Base-by-base conservation (phyloP, 2,888 invertebrate species). In the Melipona bicolor region DNA sequence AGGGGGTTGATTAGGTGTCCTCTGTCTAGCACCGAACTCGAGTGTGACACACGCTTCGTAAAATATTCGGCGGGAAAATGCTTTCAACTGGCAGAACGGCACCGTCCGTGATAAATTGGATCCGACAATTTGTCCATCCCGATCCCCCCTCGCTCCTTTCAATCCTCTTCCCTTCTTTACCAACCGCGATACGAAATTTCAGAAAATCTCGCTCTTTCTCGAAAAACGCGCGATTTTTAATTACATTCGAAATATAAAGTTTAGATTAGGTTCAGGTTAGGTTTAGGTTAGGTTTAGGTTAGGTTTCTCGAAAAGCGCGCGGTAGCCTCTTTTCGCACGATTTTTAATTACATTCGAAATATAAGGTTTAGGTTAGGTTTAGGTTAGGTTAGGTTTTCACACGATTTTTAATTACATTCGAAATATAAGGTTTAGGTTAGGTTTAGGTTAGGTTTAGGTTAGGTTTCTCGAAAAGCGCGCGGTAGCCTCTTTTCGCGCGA, bases 1-100 rank as follows among this genome's bases (percentile, higher is more conserved):
- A 82, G 74, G 77, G 73, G 84, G 79, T 86, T 86, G 86, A 86
- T 86, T 86, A 86, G 85, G 85, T 86, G 86, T 82, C 86, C 85
- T 86, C 81, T 77, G 85, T 79, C 85, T 65, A 54, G 36, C 49
- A 61, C 77, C 73, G 74, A 77, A 79, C 65, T 69, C 59, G 71
- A 79, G 67, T 59, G 71, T 82, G 82, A 86, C 82, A 86, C 82
- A 61, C 72, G 76, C 36, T 64, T 52, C 77, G 81, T 84, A 81
- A 85, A 85, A 85, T 85, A 85, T 85, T 81, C 77, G 77, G 81
- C 73, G 84, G 77, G 73, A 72, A 81, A 77, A 75, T 67, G 81
- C 85, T 81, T 81, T 78, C 84, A 77, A 21, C 52, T 56, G 54
- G 56, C 21, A 73, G 73, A 73, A 81, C 19, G 61, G 54, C 56